Base-by-base conservation (phyloP, 2,888 invertebrate species). In the Palloptera scutellata region DNA sequence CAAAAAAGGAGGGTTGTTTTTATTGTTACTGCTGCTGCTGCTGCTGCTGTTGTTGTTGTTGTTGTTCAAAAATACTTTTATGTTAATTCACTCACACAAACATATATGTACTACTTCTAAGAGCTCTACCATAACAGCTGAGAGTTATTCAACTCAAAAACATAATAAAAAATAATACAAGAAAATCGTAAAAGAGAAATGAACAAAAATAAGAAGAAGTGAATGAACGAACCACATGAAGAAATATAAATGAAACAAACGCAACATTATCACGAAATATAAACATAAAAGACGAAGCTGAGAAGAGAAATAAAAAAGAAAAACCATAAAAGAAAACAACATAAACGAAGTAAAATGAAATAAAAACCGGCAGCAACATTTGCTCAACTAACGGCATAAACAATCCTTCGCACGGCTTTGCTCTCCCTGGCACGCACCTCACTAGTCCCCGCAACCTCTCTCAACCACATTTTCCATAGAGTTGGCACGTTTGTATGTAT, bases 261-360 rank as follows among this genome's bases (percentile, higher is more conserved):
- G 64, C 58, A 51, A 64, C 58, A 64, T 57, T 64, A 64, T 30
- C 58, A 64, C 58, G 58, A 64, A 51, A 64, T 64, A 64, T 51
- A 64, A 64, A 64, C 58, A 64, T 57, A 61, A 61, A 65, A 65
- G 58, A 57, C 41, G 15, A 40, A 51, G 52, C 43, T 20, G 55
- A 65, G 65, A 48, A 55, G 43, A 65, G 53, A 52, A 60, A 45
- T n/a, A 17, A 64, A 64, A 64, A 40, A 43, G 45, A 65, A 61
- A 64, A 59, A 57, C 30, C n/a, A 30, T 30, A 30, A 30, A 30
- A 30, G 30, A 30, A 30, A 30, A 30, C 6, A 30, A 30, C 30
- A 30, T 30, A 30, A 4, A 30, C 30, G 30, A 30, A 30, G 6
- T 30, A 48, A 61, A 58, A 61, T 19, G 45, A 41, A 43, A 69